phyloP scores from a whole-genome alignment of 2,797 vertebrate species.

The Macropus fuliginosus region DNA sequence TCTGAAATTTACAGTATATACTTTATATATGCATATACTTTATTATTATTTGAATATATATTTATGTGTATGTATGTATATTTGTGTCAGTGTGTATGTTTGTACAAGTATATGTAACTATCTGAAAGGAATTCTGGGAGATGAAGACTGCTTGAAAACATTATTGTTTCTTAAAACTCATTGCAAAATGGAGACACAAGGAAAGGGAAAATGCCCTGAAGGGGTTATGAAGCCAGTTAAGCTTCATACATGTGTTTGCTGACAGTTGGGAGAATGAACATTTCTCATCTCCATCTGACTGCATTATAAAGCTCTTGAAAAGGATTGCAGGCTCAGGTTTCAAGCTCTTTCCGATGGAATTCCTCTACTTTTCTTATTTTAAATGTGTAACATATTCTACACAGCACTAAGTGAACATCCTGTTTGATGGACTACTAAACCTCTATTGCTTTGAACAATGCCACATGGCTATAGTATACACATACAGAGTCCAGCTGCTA shows the following conservation, averaged over 20 bases:
- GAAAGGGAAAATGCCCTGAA: conserved; percentile 28
- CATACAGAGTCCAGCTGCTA: conserved; percentile 70
- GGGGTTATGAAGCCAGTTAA: conserved; percentile 45
- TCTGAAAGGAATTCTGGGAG: conserved; percentile 38
- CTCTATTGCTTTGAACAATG: conserved; percentile 71
- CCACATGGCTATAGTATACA: conserved; percentile 70
- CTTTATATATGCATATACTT: conserved; percentile 23
- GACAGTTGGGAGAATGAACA: conserved; percentile 71
- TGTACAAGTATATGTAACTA: not conserved
- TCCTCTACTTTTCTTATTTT: conserved; percentile 67
- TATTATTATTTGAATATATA: conserved; percentile 27
- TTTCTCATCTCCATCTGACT: conserved; percentile 71
- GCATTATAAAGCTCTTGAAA: conserved; percentile 51
- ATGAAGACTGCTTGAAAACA: conserved; percentile 6
- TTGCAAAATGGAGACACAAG: conserved; percentile 47
- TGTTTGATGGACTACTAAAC: conserved; percentile 76
- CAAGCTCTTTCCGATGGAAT: conserved; percentile 63
- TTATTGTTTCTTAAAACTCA: conserved; percentile 57
- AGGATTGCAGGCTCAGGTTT: conserved; percentile 73
- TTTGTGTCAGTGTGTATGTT: not conserved
- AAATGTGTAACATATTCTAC: conserved; percentile 71
- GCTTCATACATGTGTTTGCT: conserved; percentile 63
- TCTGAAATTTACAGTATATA: not conserved
- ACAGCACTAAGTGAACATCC: conserved; percentile 69
- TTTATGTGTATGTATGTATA: not conserved